Base-by-base conservation (phyloP, 1,140 invertebrate species). In the Conus ventricosus region DNA sequence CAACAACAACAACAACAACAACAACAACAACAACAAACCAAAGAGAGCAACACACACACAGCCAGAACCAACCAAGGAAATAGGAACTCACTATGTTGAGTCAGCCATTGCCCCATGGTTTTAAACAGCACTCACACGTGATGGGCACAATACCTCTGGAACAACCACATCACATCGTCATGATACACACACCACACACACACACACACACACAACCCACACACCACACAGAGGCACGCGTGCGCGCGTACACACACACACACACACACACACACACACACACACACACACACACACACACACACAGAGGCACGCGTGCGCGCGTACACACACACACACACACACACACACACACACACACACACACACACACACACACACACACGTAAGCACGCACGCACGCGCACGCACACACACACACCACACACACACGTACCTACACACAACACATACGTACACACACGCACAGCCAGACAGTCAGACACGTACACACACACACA, bases 51-150 rank as follows among this genome's bases (percentile, higher is more conserved):
- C 39, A 39, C 39, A 39, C 39, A 3, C 39, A 39, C 39, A 39
- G 39, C 39, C 39, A 39, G 39, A 39, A 39, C 39, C 39, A 39
- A 39, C 39, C 39, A 39, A 39, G 39, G 39, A 39, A 39, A 39
- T 39, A 3, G 39, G 3, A 39, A 71, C 67, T 71, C 67, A 71
- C 67, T 6, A 71, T 23, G 20, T 71, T 71, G 67, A 0, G 67
- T 71, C 67, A 6, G 67, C 67, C 0, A 95, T 95, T 11, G 25
- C 81, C n/a, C 80, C 78, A 95, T 94, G n/a, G 92, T 92, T 90
- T 95, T 93, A 89, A 95, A 95, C 27, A 95, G 88, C 82, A 94
- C 94, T 95, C 93, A 92, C 95, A 95, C 25, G 94, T 95, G 60
- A 95, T 95, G 53, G 95, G 95, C 23, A 95, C 94, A 90, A 95